Evolutionary conservation across 1,140 invertebrate genomes (phyloP), one percentile per base, ranked within the genome.

Genomic region (Drosophila carrolli): DNA sequence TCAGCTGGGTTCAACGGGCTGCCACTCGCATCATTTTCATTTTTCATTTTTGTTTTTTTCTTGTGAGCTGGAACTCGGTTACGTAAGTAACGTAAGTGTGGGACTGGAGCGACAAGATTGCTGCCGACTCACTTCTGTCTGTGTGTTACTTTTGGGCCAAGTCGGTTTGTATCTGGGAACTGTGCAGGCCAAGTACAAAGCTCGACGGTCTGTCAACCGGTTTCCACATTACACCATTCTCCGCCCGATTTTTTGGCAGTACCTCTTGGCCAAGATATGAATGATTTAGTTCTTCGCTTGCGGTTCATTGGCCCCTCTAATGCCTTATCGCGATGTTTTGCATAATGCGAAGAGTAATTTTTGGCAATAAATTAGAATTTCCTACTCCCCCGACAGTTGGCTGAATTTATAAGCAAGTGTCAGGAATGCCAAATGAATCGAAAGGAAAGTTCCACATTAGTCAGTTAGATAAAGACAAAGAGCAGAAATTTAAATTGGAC

Each of bases 281-380:
- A 79, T 86, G 72, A 88, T 88, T 82, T 83, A 74, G 84, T 77
- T 89, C 62, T 77, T 89, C 62, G 27, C 51, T 70, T 88, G 67
- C 84, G 63, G 84, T 86, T 86, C 84, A 83, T 83, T 86, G 83
- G 63, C 79, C 83, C 65, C 55, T 74, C 79, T 66, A 88, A 88
- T 79, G 51, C 57, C 71, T 80, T 82, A 75, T 82, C 75, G 70
- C 61, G 38, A 27, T 75, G 57, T 81, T 86, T 86, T 86, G 70
- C 82, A 81, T 86, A 86, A 86, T 81, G 75, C 68, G 73, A 75
- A 78, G 66, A 80, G 61, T 85, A 78, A 86, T 86, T 86, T 59
- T 35, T 46, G 62, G 47, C 46, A 54, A 83, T 86, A 73, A 86
- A 88, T 88, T 62, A 75, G 59, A 55, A 54, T 53, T 43, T 27